Evolutionary conservation across 2,797 vertebrate species (phyloP).

Genomic region (Diplodus puntazzo): DNA sequence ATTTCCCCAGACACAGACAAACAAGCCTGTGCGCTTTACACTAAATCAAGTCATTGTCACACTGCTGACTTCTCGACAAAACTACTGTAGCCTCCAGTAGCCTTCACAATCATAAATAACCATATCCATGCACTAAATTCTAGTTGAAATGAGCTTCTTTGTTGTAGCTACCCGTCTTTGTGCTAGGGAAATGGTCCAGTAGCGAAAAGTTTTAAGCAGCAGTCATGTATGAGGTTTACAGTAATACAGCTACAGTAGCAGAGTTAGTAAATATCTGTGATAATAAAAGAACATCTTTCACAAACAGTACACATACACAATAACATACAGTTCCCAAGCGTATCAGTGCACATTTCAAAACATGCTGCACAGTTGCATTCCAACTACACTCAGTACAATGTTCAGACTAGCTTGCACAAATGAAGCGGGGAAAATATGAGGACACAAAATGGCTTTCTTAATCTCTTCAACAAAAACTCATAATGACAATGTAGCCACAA

Average conservation of each 20-base stretch:
- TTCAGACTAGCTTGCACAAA: slow-evolving; percentile 86
- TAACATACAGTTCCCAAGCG: slow-evolving; percentile 91
- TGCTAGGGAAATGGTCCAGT: slow-evolving; percentile 70
- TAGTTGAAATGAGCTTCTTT: slow-evolving; percentile 46
- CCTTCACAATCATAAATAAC: slow-evolving; percentile 33
- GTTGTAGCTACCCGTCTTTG: slow-evolving; percentile 58
- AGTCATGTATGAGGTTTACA: slow-evolving; percentile 95
- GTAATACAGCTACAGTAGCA: slow-evolving; percentile 87
- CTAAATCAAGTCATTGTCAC: slow-evolving; percentile 28
- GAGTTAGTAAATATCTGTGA: slow-evolving; percentile 86
- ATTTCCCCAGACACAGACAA: slow-evolving; percentile 52
- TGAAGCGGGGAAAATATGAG: slow-evolving; percentile 47
- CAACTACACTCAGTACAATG: slow-evolving; percentile 89
- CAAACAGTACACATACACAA: slow-evolving; percentile 91
- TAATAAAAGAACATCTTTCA: slow-evolving; percentile 74
- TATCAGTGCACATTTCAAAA: slow-evolving; percentile 93
- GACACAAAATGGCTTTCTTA: slow-evolving; percentile 76
- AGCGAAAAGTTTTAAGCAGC: slow-evolving; percentile 91
- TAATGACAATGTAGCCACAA: slow-evolving; percentile 62
- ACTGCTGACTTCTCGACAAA: slow-evolving; percentile 30
- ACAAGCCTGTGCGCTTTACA: slow-evolving; percentile 33
- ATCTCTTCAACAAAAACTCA: slow-evolving; percentile 73
- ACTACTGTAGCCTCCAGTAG: slow-evolving; percentile 27
- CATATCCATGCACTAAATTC: slow-evolving; percentile 33
- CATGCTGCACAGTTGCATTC: slow-evolving; percentile 95